A percentile compares a stretch with the other conserved stretches of the same genome.
These are phyloP conservation scores for Harpagus bidentatus DNA, from an alignment of 2,113 vertebrate genomes.

Conservation along the genomic window DNA sequence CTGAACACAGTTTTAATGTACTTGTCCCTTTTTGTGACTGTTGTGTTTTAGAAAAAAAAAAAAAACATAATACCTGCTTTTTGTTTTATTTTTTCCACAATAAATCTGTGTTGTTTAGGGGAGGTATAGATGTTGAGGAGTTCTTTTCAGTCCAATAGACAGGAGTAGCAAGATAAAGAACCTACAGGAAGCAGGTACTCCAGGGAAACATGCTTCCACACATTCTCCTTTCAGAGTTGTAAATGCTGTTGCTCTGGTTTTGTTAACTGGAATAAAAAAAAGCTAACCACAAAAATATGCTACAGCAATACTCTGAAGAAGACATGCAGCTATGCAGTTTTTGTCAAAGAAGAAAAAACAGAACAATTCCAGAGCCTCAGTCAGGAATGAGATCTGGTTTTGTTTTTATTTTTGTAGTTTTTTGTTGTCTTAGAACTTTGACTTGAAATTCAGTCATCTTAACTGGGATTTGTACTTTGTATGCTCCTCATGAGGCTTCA, in stretches of 20 bases:
- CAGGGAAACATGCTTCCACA: background rate
- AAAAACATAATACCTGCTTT: fast-evolving
- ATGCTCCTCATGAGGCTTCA: background rate
- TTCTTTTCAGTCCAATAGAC: background rate
- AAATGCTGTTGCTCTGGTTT: background rate
- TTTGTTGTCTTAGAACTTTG: background rate
- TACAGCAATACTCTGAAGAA: background rate
- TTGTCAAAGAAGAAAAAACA: background rate
- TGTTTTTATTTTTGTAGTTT: background rate
- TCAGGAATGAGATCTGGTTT: background rate
- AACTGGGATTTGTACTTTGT: background rate
- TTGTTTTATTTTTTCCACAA: background rate
- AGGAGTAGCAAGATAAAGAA: background rate
- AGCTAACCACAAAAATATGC: background rate
- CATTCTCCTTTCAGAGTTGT: background rate
- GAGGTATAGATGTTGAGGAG: background rate
- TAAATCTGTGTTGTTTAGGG: background rate
- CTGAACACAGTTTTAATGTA: background rate
- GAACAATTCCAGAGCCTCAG: background rate
- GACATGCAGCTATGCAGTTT: background rate
- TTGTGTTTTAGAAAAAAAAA: background rate
- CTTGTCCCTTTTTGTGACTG: background rate
- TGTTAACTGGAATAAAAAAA: background rate
- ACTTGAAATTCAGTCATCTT: background rate
- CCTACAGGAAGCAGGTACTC: background rate